phyloP scores from a whole-genome alignment of 2,113 vertebrate species.

The Cyanoramphus novaezelandiae region DNA sequence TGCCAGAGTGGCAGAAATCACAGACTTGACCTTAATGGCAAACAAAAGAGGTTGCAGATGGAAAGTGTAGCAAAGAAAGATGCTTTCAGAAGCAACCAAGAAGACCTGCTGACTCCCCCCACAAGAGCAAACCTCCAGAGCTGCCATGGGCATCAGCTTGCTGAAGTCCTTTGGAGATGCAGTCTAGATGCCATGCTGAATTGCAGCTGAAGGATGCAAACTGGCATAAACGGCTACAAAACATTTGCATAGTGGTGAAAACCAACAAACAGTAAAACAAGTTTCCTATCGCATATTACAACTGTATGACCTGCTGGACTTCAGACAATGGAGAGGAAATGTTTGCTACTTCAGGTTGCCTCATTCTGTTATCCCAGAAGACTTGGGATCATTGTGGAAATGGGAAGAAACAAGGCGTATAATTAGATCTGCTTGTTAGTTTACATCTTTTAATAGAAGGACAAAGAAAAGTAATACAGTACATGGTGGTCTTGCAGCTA shows the following conservation, averaged over 20 bases:
- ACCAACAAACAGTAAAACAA: neutral
- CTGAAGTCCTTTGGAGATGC: neutral
- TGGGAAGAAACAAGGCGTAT: neutral
- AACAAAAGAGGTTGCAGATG: neutral
- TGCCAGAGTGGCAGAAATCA: neutral
- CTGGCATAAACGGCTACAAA: neutral
- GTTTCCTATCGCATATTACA: neutral
- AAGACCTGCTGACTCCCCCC: neutral
- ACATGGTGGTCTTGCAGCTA: neutral
- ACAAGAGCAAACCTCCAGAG: neutral
- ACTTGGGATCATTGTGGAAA: neutral
- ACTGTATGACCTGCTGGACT: neutral
- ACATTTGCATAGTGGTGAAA: neutral
- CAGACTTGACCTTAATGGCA: neutral
- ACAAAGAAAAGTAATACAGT: neutral
- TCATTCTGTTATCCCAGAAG: neutral
- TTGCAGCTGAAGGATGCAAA: neutral
- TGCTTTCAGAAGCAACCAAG: neutral
- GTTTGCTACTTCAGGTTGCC: neutral
- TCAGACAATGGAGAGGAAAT: neutral
- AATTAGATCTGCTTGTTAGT: neutral
- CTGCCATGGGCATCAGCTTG: neutral
- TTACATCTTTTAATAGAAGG: neutral
- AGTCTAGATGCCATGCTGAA: rapidly evolving
- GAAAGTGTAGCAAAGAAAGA: neutral